Evolutionary conservation across 2,797 vertebrate species (phyloP).

Genomic region (Gymnothorax reevesii): DNA sequence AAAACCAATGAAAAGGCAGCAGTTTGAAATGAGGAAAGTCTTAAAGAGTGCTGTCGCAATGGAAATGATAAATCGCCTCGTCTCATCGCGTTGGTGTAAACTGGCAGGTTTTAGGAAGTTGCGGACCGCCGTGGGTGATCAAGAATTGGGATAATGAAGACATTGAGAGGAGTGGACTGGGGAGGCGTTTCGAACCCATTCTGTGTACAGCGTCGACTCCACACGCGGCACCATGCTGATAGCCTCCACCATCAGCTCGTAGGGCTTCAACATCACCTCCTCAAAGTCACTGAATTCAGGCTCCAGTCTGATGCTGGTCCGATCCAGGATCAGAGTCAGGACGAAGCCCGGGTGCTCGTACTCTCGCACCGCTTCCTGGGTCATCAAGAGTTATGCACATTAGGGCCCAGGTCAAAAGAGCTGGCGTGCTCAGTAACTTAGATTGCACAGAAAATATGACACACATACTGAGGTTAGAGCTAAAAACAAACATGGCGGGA

Average conservation of each 20-base stretch:
- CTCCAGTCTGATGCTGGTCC: slow-evolving; percentile 76
- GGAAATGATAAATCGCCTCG: too few species aligned
- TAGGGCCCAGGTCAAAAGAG: neutral
- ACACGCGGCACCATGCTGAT: slow-evolving; percentile 77
- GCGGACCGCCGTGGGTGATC: neutral
- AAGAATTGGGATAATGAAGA: neutral
- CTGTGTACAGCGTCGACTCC: slow-evolving; percentile 79
- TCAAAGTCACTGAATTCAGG: slow-evolving; percentile 76
- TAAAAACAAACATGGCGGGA: neutral
- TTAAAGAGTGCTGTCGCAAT: too few species aligned
- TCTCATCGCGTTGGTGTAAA: neutral
- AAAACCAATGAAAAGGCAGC: too few species aligned
- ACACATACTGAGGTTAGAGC: neutral
- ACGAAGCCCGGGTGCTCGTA: slow-evolving; percentile 80
- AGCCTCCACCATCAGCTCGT: slow-evolving; percentile 76
- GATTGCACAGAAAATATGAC: neutral
- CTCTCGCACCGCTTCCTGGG: slow-evolving; percentile 69
- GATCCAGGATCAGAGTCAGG: slow-evolving; percentile 75
- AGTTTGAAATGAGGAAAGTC: too few species aligned
- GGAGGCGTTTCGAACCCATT: slow-evolving; percentile 72
- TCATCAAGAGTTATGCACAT: neutral
- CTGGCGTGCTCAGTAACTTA: neutral
- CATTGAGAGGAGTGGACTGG: neutral
- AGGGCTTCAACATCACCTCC: slow-evolving; percentile 73
- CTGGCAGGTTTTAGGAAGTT: neutral